These are phyloP conservation scores for Vidua macroura DNA, from an alignment of 2,113 vertebrate species.

Conservation along the genomic window DNA sequence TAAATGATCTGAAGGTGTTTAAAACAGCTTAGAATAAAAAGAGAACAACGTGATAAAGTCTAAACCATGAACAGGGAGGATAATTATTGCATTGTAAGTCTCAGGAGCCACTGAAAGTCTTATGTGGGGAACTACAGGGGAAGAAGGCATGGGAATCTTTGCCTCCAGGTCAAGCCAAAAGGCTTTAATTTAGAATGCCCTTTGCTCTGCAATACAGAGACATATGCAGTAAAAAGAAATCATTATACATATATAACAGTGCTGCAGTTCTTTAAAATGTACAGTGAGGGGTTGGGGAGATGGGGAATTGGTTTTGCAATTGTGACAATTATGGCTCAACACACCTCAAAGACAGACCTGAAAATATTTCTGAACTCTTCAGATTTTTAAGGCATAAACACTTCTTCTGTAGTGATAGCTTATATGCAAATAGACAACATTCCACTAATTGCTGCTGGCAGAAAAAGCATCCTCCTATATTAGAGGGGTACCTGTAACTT, in stretches of 20 bases:
- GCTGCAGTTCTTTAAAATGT: not conserved
- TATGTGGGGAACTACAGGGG: not conserved
- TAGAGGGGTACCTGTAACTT: not conserved
- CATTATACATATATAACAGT: not conserved
- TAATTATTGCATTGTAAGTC: conserved; percentile 60
- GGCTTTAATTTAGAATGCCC: conserved; percentile 3
- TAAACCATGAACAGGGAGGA: conserved; percentile 40
- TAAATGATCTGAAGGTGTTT: conserved; percentile 65
- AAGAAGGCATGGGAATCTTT: not conserved
- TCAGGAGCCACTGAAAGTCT: conserved; percentile 30
- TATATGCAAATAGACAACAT: not conserved
- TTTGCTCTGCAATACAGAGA: not conserved
- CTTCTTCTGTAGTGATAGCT: not conserved
- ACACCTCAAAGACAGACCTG: not conserved
- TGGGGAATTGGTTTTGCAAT: not conserved
- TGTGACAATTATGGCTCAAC: not conserved
- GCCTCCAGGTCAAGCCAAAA: conserved; percentile 7
- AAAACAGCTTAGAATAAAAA: conserved; percentile 66
- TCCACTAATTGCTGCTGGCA: not conserved
- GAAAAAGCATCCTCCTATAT: not conserved
- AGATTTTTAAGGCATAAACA: not conserved
- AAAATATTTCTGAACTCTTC: not conserved
- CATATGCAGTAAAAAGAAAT: not conserved
- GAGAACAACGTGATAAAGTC: conserved; percentile 62
- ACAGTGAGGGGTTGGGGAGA: not conserved